phyloP scores from a whole-genome alignment of 2,888 invertebrate genomes.

The Conchocele bisecta region DNA sequence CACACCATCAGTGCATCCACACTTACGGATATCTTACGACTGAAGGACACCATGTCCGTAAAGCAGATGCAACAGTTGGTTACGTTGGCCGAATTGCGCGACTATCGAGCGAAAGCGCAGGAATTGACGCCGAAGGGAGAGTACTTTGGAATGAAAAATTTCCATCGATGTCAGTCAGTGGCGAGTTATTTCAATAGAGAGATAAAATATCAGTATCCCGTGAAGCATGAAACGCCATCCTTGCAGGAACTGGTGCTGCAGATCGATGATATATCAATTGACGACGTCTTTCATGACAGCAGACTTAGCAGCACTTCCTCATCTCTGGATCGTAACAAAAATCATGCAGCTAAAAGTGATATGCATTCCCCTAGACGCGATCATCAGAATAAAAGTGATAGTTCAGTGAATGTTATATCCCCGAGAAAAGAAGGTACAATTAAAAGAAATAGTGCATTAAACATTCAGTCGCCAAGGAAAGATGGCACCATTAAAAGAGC shows the following conservation, averaged over 20 bases:
- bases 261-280: conserved; percentile 17
- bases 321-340: too few species aligned
- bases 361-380: too few species aligned
- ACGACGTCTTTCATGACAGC: conserved; percentile 34
- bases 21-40: conserved; percentile 33
- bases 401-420: too few species aligned
- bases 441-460: too few species aligned
- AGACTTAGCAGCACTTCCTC: conserved; percentile 37
- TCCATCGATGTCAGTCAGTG: conserved; percentile 29
- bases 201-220: conserved; percentile 35
- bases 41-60: conserved; percentile 42
- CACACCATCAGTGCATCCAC: conserved; percentile 28
- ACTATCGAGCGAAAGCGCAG: conserved; percentile 51
- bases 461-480: too few species aligned
- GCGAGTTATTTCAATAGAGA: conserved; percentile 49
- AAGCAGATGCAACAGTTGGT: conserved; percentile 47
- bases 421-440: too few species aligned
- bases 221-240: conserved; percentile 26
- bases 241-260: conserved; percentile 45
- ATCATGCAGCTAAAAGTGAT: too few species aligned
- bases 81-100: conserved; percentile 45
- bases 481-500: too few species aligned
- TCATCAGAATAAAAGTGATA: too few species aligned
- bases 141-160: conserved; percentile 55
- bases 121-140: conserved; percentile 56